Base-by-base conservation (phyloP, 2,888 invertebrate genomes). In the Corythucha ciliata region DNA sequence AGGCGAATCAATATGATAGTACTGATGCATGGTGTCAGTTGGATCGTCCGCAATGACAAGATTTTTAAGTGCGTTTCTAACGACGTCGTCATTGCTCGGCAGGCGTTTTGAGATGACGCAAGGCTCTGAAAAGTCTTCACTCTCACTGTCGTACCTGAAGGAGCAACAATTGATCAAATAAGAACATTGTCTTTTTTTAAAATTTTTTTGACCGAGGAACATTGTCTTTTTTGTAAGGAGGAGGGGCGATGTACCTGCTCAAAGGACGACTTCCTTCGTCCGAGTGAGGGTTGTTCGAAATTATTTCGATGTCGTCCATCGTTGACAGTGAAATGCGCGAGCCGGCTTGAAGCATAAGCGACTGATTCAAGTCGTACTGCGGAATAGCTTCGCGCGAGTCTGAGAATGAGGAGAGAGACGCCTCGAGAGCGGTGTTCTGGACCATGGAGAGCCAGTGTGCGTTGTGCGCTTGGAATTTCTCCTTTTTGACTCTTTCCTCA, bases 381-480 rank as follows among this genome's bases (percentile, higher is more conserved):
- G 84, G 74, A 69, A 83, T 84, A 1, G 83, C 81, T 39, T 74
- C 73, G 61, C 74, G 74, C 39, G 42, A 52, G 29, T 59, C 55
- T 36, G 59, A 57, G 37, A 55, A 49, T 6, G 56, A 48, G 18
- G 54, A 44, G 21, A 57, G 48, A 12, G 57, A 59, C 12, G 56
- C 51, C 10, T 74, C 77, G 32, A 73, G 68, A n/a, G 74, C 74
- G 57, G 77, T 72, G 36, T 76, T 77, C 69, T 93, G 91, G 32
- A 97, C 90, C 83, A 96, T 94, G 63, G 92, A 90, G 59, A 98
- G 72, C 97, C 97, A 98, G 67, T 97, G 94, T 0, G 90, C 88
- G 69, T 98, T 98, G 71, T 97, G 94, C 71, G 91, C 91, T n/a
- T 92, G 80, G 71, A 97, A 98, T 61, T 94, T 85, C 70, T 96